Conservation (phyloP, 1,140 invertebrate genomes). For the Drosophila pallidifrons region DNA sequence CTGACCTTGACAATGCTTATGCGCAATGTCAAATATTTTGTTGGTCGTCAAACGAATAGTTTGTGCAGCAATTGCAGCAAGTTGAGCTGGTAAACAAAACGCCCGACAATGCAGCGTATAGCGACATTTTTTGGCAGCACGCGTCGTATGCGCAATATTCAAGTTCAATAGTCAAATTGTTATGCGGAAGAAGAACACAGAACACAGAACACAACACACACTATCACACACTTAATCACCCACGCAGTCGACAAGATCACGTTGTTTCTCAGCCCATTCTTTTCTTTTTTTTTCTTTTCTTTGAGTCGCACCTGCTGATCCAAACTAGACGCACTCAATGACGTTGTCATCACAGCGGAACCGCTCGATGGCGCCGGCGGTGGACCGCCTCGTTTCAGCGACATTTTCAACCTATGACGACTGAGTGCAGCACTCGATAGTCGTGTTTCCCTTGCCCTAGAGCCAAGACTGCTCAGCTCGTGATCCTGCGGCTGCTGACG, state of each 20-base stretch:
- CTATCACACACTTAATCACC: not conserved
- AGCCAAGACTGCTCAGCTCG: constrained; percentile 51
- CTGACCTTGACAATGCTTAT: constrained; percentile 40
- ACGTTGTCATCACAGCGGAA: constrained; percentile 69
- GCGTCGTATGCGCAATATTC: constrained; percentile 66
- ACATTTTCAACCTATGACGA: constrained; percentile 78
- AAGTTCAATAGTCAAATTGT: constrained; percentile 54
- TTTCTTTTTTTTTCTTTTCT: not conserved
- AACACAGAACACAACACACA: constrained; percentile 18
- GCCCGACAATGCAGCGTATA: constrained; percentile 40
- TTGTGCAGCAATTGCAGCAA: not conserved
- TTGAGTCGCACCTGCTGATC: constrained; percentile 65
- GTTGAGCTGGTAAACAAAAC: constrained; percentile 38
- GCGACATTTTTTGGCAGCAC: constrained; percentile 49
- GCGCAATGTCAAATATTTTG: constrained; percentile 40
- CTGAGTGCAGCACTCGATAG: constrained; percentile 64
- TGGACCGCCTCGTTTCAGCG: constrained; percentile 73
- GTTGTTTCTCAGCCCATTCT: not conserved
- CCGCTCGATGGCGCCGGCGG: constrained; percentile 71
- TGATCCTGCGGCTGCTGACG: constrained; percentile 62
- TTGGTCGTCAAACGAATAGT: not conserved
- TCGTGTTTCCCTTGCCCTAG: constrained; percentile 56
- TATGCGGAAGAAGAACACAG: constrained; percentile 48
- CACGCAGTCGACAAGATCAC: not conserved
- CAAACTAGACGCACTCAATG: constrained; percentile 50